phyloP scores from a whole-genome alignment of 2,888 invertebrate species.

The Spilosoma lubricipeda region DNA sequence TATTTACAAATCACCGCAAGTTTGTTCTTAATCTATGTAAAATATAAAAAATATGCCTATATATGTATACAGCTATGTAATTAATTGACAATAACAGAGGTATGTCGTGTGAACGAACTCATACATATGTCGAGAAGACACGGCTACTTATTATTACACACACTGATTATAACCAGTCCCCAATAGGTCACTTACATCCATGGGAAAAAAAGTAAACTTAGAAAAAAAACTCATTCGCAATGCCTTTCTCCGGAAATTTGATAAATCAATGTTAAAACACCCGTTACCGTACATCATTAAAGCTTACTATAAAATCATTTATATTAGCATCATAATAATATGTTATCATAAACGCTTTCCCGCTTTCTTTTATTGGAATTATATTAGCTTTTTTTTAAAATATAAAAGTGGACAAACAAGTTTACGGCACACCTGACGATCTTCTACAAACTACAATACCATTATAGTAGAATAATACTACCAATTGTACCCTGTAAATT shows the following conservation, averaged over 20 bases:
- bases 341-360: constrained; percentile 16
- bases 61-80: background rate
- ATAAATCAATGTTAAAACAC: constrained; percentile 29
- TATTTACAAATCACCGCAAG: background rate
- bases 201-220: constrained; percentile 24
- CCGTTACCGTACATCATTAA: constrained; percentile 29
- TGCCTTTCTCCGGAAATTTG: constrained; percentile 25
- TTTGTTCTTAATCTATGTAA: background rate
- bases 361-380: constrained; percentile 27
- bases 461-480: background rate
- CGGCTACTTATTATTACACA: background rate
- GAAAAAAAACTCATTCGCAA: constrained; percentile 16
- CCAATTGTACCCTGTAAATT: background rate
- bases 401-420: background rate
- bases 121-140: background rate
- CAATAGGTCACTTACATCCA: constrained; percentile 4
- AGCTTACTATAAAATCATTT: constrained; percentile 26
- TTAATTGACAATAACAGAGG: background rate
- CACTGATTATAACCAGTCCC: constrained; percentile 1
- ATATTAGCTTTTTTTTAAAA: background rate
- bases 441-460: background rate
- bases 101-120: constrained; percentile 1
- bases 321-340: constrained; percentile 28
- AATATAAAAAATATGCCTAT: background rate
- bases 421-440: background rate